A percentile compares a stretch with the other conserved stretches of the same genome.
Evolutionary conservation across 1,140 invertebrate genomes (phyloP).

Genomic region (Pachyrhynchus sulphureomaculatus): DNA sequence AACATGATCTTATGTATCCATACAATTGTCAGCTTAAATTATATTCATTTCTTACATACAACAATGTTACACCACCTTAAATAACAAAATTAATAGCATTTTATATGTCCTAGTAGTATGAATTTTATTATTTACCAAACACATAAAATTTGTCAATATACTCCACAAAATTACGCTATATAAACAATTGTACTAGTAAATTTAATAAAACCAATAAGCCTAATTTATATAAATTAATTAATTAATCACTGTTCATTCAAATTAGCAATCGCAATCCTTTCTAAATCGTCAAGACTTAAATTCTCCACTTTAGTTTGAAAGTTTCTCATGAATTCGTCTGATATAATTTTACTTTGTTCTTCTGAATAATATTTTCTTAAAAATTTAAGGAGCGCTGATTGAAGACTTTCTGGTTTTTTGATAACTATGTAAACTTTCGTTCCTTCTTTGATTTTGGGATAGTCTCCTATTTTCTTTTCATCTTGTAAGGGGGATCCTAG

Average conservation of each 20-base stretch:
- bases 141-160: too few relatives aligned
- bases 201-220: too few relatives aligned
- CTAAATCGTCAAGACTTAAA: constrained; percentile 56
- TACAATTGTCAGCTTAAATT: too few relatives aligned
- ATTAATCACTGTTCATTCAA: constrained; percentile 9
- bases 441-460: constrained; percentile 56
- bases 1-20: too few relatives aligned
- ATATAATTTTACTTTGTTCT: constrained; percentile 50
- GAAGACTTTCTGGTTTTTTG: constrained; percentile 54
- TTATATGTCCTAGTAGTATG: too few relatives aligned
- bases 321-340: constrained; percentile 55
- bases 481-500: constrained; percentile 54
- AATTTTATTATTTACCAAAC: too few relatives aligned
- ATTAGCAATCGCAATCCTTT: constrained; percentile 51
- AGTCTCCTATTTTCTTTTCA: constrained; percentile 53
- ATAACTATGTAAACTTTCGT: constrained; percentile 55
- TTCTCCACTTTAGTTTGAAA: constrained; percentile 54
- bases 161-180: too few relatives aligned
- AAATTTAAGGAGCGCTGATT: constrained; percentile 50
- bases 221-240: too few relatives aligned
- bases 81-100: too few relatives aligned
- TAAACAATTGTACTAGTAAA: too few relatives aligned
- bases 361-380: constrained; percentile 55
- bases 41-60: too few relatives aligned
- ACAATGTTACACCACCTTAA: too few relatives aligned